Evolutionary conservation across 2,888 invertebrate species (phyloP), one percentile per base, ranked within the genome.

Genomic region (Drosophila siamana): DNA sequence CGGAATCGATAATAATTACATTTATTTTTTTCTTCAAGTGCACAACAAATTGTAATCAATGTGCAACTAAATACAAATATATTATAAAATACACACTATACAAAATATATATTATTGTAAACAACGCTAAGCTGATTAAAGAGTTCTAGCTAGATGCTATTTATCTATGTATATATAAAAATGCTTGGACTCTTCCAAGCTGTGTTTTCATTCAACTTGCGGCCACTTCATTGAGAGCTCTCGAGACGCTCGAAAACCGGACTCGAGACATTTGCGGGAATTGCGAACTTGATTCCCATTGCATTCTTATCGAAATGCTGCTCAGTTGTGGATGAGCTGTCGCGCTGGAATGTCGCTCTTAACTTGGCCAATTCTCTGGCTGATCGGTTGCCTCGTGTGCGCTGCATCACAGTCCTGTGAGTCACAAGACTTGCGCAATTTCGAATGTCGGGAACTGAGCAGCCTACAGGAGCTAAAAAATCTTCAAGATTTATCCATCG

Each of bases 121-220:
- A 71, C 75, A 77, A 61, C 59, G 73, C 69, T 70, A 80, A 74
- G 80, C 78, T 75, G 78, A 82, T 83, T 78, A 80, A 82, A 83
- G 54, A 68, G 69, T 72, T 75, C 50, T 72, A 75, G 74, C 74
- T 41, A 71, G 54, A 74, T 61, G 74, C 75, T 74, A 75, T 75
- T 71, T 74, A 75, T 67, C 67, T 62, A 74, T 36, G 61, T 26
- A 61, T 36, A 66, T 26, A 61, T 60, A 75, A 43, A 67, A 30
- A 15, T 26, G 5, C n/a, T n/a, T 46, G 41, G 47, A 24, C 38
- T 28, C 2, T 6, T 54, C 30, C 19, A n/a, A n/a, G n/a, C 15
- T 19, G 47, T 46, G 46, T 69, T 66, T 69, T 15, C 9, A 44
- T 69, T 57, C 24, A 2, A 38, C 19, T 43, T 26, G 33, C 7